Evolutionary conservation across 2,888 invertebrate species (phyloP).

Genomic region (Anoplius nigerrimus): DNA sequence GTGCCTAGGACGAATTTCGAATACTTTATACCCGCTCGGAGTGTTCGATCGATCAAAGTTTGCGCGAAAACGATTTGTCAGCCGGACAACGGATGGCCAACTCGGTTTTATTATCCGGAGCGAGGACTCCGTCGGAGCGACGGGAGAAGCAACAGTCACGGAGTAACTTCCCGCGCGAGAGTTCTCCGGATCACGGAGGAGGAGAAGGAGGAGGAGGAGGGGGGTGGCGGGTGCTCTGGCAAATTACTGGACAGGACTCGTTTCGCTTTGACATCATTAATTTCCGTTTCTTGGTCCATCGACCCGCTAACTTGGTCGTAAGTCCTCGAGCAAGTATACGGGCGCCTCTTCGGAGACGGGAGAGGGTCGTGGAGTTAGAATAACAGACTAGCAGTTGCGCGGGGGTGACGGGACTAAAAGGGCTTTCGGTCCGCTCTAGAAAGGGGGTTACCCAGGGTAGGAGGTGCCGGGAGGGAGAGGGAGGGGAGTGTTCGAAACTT

Average conservation of each 20-base stretch:
- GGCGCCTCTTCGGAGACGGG: conserved; percentile 45
- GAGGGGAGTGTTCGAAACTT: conserved; percentile 59
- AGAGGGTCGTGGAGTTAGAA: conserved; percentile 56
- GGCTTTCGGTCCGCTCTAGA: conserved; percentile 42
- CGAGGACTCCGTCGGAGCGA: not conserved
- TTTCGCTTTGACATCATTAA: conserved; percentile 55
- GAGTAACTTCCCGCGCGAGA: not conserved
- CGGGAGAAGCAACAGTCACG: not conserved
- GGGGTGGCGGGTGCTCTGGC: conserved; percentile 4
- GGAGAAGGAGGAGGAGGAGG: no score
- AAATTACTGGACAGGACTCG: conserved; percentile 27
- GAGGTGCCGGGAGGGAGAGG: no score
- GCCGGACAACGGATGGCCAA: no score
- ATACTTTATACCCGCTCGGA: no score
- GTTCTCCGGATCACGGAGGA: conserved; percentile 4
- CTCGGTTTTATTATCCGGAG: no score
- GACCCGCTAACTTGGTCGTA: conserved; percentile 47
- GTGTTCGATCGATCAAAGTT: no score
- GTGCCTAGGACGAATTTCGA: no score
- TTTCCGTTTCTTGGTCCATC: conserved; percentile 55
- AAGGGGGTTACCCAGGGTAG: no score
- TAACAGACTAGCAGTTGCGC: conserved; percentile 50
- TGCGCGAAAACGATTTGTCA: no score
- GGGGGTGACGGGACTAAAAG: conserved; percentile 40
- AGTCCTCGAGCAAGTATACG: conserved; percentile 57